Evolutionary conservation across 2,888 invertebrate species (phyloP).

Genomic region (Andrena flavipes): DNA sequence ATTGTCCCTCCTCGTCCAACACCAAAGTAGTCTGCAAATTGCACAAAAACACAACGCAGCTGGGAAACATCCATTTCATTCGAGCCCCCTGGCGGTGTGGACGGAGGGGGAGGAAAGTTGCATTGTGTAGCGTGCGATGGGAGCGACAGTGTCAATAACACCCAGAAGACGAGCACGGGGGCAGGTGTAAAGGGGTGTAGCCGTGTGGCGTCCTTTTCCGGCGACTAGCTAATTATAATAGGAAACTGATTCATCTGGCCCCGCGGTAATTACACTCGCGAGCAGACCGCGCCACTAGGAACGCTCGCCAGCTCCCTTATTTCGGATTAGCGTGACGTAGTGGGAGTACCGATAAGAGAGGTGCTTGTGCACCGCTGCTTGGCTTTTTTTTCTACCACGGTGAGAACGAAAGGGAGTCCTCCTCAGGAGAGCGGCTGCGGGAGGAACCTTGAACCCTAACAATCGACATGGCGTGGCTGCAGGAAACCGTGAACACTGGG

Average conservation of each 20-base stretch:
- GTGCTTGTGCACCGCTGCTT: background rate
- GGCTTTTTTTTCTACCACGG: slow-evolving; percentile 36
- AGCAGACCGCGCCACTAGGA: slow-evolving; percentile 7
- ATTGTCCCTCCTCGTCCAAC: background rate
- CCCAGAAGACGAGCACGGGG: slow-evolving; percentile 32
- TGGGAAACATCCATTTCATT: slow-evolving; percentile 36
- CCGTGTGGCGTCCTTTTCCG: slow-evolving; percentile 58
- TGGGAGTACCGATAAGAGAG: slow-evolving; percentile 53
- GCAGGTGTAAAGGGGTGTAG: slow-evolving; percentile 44
- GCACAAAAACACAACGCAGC: slow-evolving; percentile 17
- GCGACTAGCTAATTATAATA: slow-evolving; percentile 61
- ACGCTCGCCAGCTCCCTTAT: background rate
- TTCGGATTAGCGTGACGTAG: slow-evolving; percentile 25
- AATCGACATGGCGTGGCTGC: slow-evolving; percentile 29
- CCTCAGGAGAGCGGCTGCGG: slow-evolving; percentile 26
- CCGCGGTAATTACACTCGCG: slow-evolving; percentile 58
- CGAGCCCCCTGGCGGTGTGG: slow-evolving; percentile 19
- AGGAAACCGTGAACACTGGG: slow-evolving; percentile 23
- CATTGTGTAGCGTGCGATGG: slow-evolving; percentile 56
- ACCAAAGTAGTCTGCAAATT: background rate
- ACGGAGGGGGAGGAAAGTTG: slow-evolving; percentile 30
- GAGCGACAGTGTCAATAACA: slow-evolving; percentile 52
- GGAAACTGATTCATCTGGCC: slow-evolving; percentile 61
- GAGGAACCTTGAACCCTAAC: slow-evolving; percentile 63
- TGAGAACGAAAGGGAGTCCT: slow-evolving; percentile 59